phyloP scores from a whole-genome alignment of 2,888 invertebrate species.

The Parascotia fuliginaria region DNA sequence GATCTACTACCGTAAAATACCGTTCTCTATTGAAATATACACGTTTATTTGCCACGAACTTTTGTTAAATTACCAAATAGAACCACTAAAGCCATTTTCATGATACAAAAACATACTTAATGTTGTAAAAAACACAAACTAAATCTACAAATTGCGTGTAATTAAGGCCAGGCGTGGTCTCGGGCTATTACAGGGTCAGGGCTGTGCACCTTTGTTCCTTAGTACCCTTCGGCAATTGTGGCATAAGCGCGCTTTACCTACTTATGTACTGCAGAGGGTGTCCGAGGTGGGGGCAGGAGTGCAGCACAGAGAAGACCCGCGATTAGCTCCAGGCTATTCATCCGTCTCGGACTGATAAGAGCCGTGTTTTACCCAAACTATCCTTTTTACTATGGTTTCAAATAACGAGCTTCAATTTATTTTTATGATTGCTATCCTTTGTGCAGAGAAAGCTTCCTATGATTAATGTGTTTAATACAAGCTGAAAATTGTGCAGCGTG shows the following conservation, averaged over 20 bases:
- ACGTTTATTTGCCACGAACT: constrained; percentile 16
- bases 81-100: constrained; percentile 8
- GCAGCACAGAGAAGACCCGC: constrained; percentile 44
- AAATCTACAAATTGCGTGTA: constrained; percentile 37
- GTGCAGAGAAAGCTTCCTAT: constrained; percentile 37
- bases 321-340: constrained; percentile 57
- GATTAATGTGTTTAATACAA: constrained; percentile 59
- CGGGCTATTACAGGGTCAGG: constrained; percentile 51
- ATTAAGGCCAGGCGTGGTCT: constrained; percentile 44
- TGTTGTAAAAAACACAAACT: constrained; percentile 24
- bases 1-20: no score
- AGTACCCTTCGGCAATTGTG: constrained; percentile 52
- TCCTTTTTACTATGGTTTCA: constrained; percentile 52
- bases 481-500: constrained; percentile 54
- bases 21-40: constrained; percentile 6
- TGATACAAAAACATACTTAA: constrained; percentile 21
- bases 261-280: constrained; percentile 33
- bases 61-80: constrained; percentile 6
- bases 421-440: constrained; percentile 53
- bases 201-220: constrained; percentile 48
- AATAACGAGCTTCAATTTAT: constrained; percentile 54
- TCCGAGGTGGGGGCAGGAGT: constrained; percentile 18
- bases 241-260: constrained; percentile 50
- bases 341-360: constrained; percentile 63
- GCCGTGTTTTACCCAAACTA: constrained; percentile 55